Conservation (phyloP, 2,113 vertebrate species). For the Vulpes ferrilata region DNA sequence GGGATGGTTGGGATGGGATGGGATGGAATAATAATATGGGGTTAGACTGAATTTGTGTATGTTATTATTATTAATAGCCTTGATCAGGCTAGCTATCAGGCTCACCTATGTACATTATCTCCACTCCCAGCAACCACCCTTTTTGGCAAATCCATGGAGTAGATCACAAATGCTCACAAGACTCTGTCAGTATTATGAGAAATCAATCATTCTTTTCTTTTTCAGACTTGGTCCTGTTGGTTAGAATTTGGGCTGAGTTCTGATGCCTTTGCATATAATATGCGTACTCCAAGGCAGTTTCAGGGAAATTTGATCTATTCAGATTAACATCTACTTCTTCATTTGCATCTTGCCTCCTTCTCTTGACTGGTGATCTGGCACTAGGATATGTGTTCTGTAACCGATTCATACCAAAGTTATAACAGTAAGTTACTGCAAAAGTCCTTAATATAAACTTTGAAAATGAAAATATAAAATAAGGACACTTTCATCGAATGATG, state of each 20-base stretch:
- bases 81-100: rapidly evolving
- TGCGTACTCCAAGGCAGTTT: neutral
- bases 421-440: neutral
- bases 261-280: neutral
- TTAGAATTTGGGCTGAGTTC: neutral
- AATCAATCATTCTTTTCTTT: neutral
- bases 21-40: neutral
- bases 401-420: neutral
- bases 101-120: rapidly evolving
- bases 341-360: neutral
- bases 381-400: neutral
- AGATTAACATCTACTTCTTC: neutral
- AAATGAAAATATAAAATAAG: neutral
- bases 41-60: neutral
- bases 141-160: neutral
- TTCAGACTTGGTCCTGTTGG: neutral
- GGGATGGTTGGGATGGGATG: neutral
- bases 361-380: neutral
- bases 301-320: neutral
- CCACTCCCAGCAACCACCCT: neutral
- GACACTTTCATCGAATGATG: no score
- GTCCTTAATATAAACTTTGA: neutral
- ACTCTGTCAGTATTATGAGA: neutral
- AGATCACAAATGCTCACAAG: neutral
- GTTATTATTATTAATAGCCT: no score